These are phyloP conservation scores for Bolinopsis microptera DNA, from an alignment of 37 sponge, comb jelly and placozoan species.

Conservation along the genomic window DNA sequence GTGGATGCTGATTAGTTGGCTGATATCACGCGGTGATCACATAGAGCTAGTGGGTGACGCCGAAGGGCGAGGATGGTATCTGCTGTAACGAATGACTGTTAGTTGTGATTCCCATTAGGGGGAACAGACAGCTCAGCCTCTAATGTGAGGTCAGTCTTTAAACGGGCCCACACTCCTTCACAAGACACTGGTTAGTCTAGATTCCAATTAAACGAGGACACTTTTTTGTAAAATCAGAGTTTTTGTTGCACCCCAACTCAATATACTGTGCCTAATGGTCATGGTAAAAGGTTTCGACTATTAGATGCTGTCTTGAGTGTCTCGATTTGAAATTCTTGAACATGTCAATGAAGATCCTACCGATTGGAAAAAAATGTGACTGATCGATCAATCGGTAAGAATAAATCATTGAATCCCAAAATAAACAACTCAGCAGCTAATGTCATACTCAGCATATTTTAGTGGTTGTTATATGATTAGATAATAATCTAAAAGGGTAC, in stretches of 20 bases:
- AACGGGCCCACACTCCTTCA: background rate
- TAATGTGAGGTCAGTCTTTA: background rate
- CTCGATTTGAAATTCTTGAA: too few species aligned
- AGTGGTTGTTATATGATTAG: background rate
- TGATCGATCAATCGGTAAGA: background rate
- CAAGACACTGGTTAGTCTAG: background rate
- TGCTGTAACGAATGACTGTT: background rate
- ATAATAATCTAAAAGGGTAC: background rate
- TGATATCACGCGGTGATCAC: too few species aligned
- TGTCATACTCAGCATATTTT: background rate
- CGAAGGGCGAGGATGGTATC: too few species aligned
- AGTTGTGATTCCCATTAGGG: background rate
- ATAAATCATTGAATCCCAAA: background rate
- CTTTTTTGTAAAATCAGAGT: background rate
- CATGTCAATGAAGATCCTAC: too few species aligned
- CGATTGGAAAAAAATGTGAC: too few species aligned
- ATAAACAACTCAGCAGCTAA: background rate
- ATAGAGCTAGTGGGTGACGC: too few species aligned
- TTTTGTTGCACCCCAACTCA: too few species aligned
- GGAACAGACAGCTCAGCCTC: background rate
- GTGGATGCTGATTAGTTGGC: too few species aligned
- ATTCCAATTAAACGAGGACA: background rate
- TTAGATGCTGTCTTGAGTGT: too few species aligned
- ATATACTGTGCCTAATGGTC: background rate
- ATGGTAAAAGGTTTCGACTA: too few species aligned